Base-by-base conservation (phyloP, 2,113 vertebrate genomes). In the Campylomormyrus tamandua region DNA sequence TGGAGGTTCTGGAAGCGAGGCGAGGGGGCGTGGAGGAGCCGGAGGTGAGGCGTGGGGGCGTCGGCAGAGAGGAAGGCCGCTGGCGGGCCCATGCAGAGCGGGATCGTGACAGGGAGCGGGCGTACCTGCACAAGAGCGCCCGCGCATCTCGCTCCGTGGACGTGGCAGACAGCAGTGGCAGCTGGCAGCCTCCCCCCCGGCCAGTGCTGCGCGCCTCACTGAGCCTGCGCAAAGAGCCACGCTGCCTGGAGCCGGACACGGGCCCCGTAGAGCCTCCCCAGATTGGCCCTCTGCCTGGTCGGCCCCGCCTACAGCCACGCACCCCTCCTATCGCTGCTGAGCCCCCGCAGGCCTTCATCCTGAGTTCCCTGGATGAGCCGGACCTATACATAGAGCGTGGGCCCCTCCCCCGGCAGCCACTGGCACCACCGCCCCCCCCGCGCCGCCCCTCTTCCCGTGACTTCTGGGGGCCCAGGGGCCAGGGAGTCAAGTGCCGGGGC, bases 91-190 rank as follows among this genome's bases (percentile, higher is more conserved):
- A 94, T 92, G 92, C 93, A 52, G 96, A 96, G 49, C 94, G 95
- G 95, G 48, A 50, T 9, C 66, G 88, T 9, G 88, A 0, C 95
- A 95, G 0, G 46, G 96, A 97, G 83, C 95, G 97, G 3, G 96
- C 94, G 0, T 96, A 96, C 91, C 96, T 95, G 91, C 96, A 96
- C 90, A 95, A 95, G 7, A 95, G 96, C 46, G 95, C 94, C 93
- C 97, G 96, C 90, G 93, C 96, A 11, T 97, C 96, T 0, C 95
- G 96, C 77, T 96, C 96, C 0, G 95, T 97, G 90, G 97, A 97
- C 0, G 80, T 96, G 0, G 96, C 96, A 0, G 97, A 97, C 83
- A 95, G 93, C 46, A 96, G 96, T 84, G 96, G 93, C 48, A 95
- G 94, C 2, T 96, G 96, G 96, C 96, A 96, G 92, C 95, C 90